A percentile compares a stretch with the other conserved stretches of the same genome.
Evolutionary conservation across 2,113 vertebrate genomes (phyloP).

Genomic region (Otis tarda): DNA sequence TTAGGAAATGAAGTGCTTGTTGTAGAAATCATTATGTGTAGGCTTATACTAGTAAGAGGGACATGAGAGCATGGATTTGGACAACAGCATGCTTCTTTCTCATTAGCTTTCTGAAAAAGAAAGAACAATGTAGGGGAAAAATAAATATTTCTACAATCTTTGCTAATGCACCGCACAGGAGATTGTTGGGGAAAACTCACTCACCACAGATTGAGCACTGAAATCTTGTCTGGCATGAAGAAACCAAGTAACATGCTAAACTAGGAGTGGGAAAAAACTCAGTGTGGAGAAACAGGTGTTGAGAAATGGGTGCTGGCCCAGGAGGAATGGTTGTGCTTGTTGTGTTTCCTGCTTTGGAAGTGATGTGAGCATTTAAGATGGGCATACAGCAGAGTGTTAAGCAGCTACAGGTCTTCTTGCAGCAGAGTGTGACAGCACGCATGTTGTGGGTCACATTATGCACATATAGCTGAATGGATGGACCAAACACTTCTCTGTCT

Average conservation of each 20-base stretch:
- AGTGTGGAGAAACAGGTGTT: background rate
- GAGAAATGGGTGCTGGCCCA: background rate
- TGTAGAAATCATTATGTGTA: background rate
- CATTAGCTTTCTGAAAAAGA: background rate
- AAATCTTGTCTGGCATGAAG: background rate
- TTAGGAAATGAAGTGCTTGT: background rate
- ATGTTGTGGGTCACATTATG: background rate
- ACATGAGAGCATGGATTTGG: background rate
- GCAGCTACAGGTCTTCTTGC: background rate
- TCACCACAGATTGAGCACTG: background rate
- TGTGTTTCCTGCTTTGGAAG: background rate
- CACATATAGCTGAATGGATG: background rate
- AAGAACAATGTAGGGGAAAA: background rate
- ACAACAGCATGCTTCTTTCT: background rate
- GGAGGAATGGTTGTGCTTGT: background rate
- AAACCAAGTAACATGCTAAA: background rate
- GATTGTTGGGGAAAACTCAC: background rate
- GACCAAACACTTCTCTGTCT: background rate
- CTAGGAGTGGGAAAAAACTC: background rate
- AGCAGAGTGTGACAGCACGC: background rate
- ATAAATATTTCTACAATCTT: background rate
- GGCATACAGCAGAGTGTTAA: background rate
- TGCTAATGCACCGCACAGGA: background rate
- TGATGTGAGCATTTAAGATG: background rate
- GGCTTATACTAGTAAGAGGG: background rate